Percentiles rank a stretch among this genome's conserved stretches.
phyloP scores from a whole-genome alignment of 1,140 invertebrate species.

The Neodiprion lecontei region DNA sequence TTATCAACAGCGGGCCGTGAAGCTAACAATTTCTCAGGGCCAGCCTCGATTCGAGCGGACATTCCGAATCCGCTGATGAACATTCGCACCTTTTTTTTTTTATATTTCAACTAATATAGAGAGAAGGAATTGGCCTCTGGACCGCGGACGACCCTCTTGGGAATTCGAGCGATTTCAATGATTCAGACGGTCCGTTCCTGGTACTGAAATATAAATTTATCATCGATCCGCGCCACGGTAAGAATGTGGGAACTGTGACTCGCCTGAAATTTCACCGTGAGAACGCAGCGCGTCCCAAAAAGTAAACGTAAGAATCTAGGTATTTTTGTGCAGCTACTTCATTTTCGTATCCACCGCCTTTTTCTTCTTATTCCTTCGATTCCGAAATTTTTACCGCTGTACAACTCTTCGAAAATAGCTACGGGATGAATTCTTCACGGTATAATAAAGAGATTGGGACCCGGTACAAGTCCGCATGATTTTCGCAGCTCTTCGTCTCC shows the following conservation, averaged over 20 bases:
- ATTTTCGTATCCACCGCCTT: no score
- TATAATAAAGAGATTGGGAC: no score
- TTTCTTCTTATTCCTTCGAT: no score
- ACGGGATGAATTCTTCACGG: no score
- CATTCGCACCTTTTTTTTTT: neutral
- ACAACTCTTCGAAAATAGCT: no score
- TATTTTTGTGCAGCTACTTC: no score
- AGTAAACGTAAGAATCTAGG: neutral
- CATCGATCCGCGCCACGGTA: neutral
- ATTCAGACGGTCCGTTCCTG: neutral
- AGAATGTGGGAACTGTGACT: neutral
- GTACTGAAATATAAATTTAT: neutral
- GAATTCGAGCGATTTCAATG: neutral
- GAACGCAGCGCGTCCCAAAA: neutral
- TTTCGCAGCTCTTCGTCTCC: no score
- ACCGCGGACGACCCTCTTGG: conserved; percentile 6
- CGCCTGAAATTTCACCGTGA: neutral
- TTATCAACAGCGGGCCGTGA: no score
- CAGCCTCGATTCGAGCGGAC: neutral
- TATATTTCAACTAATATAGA: neutral
- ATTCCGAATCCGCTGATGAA: neutral
- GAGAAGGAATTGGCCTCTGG: neutral
- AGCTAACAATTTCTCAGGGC: no score
- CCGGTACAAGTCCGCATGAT: no score
- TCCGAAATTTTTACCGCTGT: no score